phyloP scores from a whole-genome alignment of 2,888 invertebrate genomes.

The Drosophila falleni region DNA sequence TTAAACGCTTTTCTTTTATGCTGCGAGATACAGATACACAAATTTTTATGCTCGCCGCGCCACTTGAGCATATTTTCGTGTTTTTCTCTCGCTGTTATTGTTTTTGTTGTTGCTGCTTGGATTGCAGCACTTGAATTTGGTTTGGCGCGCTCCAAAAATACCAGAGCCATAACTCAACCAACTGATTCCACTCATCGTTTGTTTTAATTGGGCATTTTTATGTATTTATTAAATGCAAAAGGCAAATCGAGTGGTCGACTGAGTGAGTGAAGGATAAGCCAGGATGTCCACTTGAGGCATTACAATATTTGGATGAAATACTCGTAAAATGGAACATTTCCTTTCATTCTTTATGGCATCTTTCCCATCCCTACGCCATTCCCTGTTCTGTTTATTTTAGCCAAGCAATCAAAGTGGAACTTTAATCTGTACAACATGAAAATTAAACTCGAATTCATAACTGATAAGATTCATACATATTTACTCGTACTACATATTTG shows the following conservation, averaged over 20 bases:
- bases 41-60: slow-evolving; percentile 58
- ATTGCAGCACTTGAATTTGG: slow-evolving; percentile 58
- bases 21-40: slow-evolving; percentile 67
- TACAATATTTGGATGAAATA: slow-evolving; percentile 18
- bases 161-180: slow-evolving; percentile 34
- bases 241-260: slow-evolving; percentile 53
- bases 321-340: slow-evolving; percentile 1
- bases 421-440: slow-evolving; percentile 38
- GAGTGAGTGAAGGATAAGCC: slow-evolving; percentile 28
- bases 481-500: slow-evolving; percentile 6
- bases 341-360: not conserved
- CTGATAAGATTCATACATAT: slow-evolving; percentile 32
- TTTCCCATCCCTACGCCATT: not conserved
- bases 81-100: slow-evolving; percentile 25
- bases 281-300: slow-evolving; percentile 30
- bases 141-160: slow-evolving; percentile 61
- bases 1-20: slow-evolving; percentile 78
- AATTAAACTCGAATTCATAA: slow-evolving; percentile 19
- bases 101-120: slow-evolving; percentile 33
- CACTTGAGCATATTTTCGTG: slow-evolving; percentile 69
- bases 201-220: slow-evolving; percentile 74
- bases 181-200: slow-evolving; percentile 63
- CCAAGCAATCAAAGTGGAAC: slow-evolving; percentile 11
- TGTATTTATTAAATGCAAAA: slow-evolving; percentile 65
- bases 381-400: not conserved